Evolutionary conservation across 1,140 invertebrate species (phyloP).

Genomic region (Brachystomella parvula): DNA sequence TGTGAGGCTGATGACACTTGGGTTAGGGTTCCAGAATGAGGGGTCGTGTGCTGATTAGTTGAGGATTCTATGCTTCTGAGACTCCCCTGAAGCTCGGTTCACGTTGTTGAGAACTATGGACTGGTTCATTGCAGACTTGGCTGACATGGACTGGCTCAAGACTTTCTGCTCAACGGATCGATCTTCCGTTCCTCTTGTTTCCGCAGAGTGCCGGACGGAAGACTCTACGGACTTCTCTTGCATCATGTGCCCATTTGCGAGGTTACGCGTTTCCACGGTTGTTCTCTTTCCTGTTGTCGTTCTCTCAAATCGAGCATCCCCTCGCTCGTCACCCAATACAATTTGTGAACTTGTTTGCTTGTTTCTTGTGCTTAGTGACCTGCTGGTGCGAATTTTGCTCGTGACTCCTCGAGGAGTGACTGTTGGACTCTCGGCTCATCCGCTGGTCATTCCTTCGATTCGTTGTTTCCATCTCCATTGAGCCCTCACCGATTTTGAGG

Average conservation of each 20-base stretch:
- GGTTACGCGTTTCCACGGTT: conserved; percentile 29
- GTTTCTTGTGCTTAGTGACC: neutral
- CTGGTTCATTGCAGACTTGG: conserved; percentile 32
- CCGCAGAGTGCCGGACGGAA: conserved; percentile 23
- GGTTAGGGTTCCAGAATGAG: neutral
- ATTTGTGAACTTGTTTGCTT: conserved; percentile 32
- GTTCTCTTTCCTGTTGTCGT: conserved; percentile 25
- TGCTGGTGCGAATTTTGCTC: neutral
- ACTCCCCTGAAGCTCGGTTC: neutral
- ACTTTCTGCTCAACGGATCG: conserved; percentile 34
- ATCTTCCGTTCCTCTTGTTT: conserved; percentile 25
- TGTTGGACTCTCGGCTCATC: neutral
- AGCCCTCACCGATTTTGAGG: conserved; percentile 40
- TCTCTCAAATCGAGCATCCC: conserved; percentile 34
- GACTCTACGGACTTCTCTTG: conserved; percentile 33
- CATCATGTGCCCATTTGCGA: conserved; percentile 33
- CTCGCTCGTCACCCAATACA: conserved; percentile 32
- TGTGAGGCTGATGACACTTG: neutral
- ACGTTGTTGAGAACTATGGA: conserved; percentile 33
- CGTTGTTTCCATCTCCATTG: conserved; percentile 34
- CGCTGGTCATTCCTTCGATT: conserved; percentile 3
- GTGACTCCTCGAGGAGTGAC: neutral
- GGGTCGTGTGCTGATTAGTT: neutral
- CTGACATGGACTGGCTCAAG: conserved; percentile 33
- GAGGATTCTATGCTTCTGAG: neutral